Evolutionary conservation across 2,888 invertebrate species (phyloP), one percentile per base, ranked within the genome.

Genomic region (Autographa pulchrina): DNA sequence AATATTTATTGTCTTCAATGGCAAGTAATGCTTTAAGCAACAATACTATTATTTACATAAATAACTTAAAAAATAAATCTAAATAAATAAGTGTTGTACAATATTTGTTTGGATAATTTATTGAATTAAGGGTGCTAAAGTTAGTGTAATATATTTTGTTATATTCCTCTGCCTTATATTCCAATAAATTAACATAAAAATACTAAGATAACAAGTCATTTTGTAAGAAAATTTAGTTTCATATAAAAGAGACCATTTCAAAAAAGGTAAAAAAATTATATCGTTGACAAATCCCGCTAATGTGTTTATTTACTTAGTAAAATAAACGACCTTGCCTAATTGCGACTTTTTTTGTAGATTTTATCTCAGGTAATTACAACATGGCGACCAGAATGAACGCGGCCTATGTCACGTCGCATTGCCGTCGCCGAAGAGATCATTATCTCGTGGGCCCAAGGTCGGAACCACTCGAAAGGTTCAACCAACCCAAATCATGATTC

Each of bases 391-490:
- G 62, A 82, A 65, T 83, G 73, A 59, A 75, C 70, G 70, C 63
- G 54, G 74, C 80, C 74, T 77, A 76, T 72, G 78, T 80, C 80
- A 85, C 82, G 85, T 43, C 78, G 71, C 77, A 73, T 77, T 66
- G 80, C 77, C 77, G 74, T 75, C 68, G 80, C 77, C 77, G 73
- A 64, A 65, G 71, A 58, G 85, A 89, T 89, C 76, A 77, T 86
- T 86, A 85, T 87, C 86, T 83, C 73, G 66, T 70, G 68, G 75
- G 75, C 68, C 72, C 88, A 90, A 89, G 90, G 89, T 87, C 86
- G 80, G 65, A 62, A 41, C 62, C 72, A 64, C 62, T 80, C 65
- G 72, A 82, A 73, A 70, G 69, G 82, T 77, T 78, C 72, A 74
- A 74, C 70, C 67, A 70, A 73, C 74, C 70, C 74, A 70, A 60